Conservation (phyloP, 2,888 invertebrate genomes). For the Molorchus minor region DNA sequence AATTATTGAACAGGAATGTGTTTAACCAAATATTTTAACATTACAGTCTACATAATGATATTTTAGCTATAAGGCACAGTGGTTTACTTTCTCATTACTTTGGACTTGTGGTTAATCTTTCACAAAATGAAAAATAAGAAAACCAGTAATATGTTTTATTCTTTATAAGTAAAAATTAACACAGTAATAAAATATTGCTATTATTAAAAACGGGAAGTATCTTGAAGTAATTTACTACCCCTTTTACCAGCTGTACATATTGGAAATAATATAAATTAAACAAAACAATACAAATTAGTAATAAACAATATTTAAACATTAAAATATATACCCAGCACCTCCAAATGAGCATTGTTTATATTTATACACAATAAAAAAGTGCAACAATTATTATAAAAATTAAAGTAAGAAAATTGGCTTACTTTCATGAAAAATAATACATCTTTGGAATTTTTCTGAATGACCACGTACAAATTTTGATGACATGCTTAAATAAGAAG, state of each 20-base stretch:
- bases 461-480: conserved; percentile 10
- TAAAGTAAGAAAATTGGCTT: conserved; percentile 32
- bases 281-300: conserved; percentile 28
- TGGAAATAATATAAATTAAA: conserved; percentile 22
- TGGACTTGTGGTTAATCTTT: conserved; percentile 13
- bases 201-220: conserved; percentile 30
- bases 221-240: conserved; percentile 26
- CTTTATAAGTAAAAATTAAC: conserved; percentile 28
- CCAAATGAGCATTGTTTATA: conserved; percentile 50
- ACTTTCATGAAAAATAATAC: conserved; percentile 30
- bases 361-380: conserved; percentile 46
- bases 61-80: conserved; percentile 36
- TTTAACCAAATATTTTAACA: conserved; percentile 23
- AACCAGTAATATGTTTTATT: conserved; percentile 29
- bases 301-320: conserved; percentile 38
- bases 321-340: conserved; percentile 50
- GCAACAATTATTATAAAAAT: conserved; percentile 36
- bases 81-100: conserved; percentile 19
- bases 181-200: conserved; percentile 27
- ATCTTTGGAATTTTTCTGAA: conserved; percentile 38
- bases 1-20: conserved; percentile 35
- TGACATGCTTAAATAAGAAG: neutral
- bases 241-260: conserved; percentile 25
- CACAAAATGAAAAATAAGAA: conserved; percentile 27
- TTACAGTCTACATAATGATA: conserved; percentile 25